Conservation (phyloP, 2,888 invertebrate species). For the Dastarcus helophoroides region DNA sequence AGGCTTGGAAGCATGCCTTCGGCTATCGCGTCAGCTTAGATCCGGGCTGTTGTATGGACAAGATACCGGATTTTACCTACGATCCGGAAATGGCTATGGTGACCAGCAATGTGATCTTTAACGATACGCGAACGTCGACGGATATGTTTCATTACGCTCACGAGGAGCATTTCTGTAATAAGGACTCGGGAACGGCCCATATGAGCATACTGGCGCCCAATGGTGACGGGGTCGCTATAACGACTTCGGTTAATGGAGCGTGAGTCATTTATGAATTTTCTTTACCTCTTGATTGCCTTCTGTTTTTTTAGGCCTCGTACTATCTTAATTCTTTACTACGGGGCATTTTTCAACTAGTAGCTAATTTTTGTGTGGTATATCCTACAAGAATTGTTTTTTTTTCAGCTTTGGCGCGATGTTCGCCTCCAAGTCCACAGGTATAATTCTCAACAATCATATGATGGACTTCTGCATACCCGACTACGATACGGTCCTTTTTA, state of each 20-base stretch:
- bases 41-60: constrained; percentile 4
- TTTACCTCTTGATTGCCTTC: too few species aligned
- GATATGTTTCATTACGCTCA: constrained; percentile 8
- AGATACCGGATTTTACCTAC: constrained; percentile 4
- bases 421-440: constrained; percentile 60
- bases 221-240: constrained; percentile 82
- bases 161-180: constrained; percentile 4
- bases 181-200: constrained; percentile 67
- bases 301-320: too few species aligned
- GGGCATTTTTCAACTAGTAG: too few species aligned
- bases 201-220: constrained; percentile 67
- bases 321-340: too few species aligned
- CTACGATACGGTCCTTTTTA: constrained; percentile 49
- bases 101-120: constrained; percentile 6
- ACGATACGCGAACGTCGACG: constrained; percentile 3
- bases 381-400: too few species aligned
- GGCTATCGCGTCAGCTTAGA: constrained; percentile 9
- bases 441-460: constrained; percentile 75
- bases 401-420: constrained; percentile 66
- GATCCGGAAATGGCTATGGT: constrained; percentile 7
- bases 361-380: too few species aligned
- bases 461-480: constrained; percentile 68
- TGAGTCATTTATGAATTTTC: constrained; percentile 11
- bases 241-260: constrained; percentile 50
- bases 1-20: constrained; percentile 14